Evolutionary conservation across 2,888 invertebrate species (phyloP), one percentile per base, ranked within the genome.

Genomic region (Chymomyza procnemis): DNA sequence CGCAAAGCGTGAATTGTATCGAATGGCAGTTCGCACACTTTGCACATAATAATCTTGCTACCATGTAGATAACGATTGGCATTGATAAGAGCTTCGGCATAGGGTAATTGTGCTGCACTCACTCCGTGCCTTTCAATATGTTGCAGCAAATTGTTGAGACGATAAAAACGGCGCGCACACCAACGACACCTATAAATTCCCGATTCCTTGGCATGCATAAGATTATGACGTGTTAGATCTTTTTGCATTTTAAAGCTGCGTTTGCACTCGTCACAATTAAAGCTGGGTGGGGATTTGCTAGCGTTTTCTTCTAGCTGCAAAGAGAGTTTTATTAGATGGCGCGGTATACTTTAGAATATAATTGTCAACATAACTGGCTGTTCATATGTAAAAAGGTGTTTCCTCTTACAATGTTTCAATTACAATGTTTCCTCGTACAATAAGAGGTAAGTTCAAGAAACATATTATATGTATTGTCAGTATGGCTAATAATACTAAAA

Each of bases 81-180:
- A 50, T 80, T 79, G 2, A 88, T 79, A 12, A 85, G 65, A 1
- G 82, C 73, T 71, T 88, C 89, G 4, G 88, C 88, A n/a, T 81
- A 78, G 1, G 79, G 79, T 26, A 88, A 68, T 55, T 85, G 78
- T 0, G 68, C 63, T 6, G 80, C 74, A 0, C 69, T 75, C 18
- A 89, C 79, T 9, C 86, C 87, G 56, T 89, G 89, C 0, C 88
- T 80, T 8, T 77, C 82, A 9, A 89, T 83, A 52, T 89, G 89
- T 59, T 88, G 87, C 46, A 88, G 71, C 0, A 90, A 80, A 75
- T 89, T 90, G 5, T 88, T 80, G 34, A 75, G 70, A 2, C 86
- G 86, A 74, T 88, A 87, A 63, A 90, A 90, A 3, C 88, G 85
- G 14, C 90, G 88, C 1, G 88, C 89, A 69, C 90, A 90, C 80